A percentile compares a stretch with the other conserved stretches of the same genome.
These are phyloP conservation scores for Acanthisitta chloris DNA, from an alignment of 2,113 vertebrate species.

Conservation along the genomic window DNA sequence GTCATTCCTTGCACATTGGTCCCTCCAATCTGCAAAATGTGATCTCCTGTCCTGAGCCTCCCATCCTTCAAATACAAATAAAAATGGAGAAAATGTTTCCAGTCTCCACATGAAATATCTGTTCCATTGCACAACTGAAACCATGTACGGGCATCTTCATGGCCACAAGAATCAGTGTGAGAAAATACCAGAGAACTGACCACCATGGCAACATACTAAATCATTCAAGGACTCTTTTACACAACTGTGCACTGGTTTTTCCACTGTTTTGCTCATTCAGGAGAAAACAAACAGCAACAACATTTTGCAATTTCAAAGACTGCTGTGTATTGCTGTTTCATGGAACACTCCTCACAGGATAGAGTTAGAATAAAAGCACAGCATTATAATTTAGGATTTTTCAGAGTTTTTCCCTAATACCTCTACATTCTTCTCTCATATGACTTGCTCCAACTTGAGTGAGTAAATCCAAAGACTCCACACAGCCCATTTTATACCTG, in stretches of 20 bases:
- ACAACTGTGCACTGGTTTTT: background rate
- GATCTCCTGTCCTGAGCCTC: slow-evolving; percentile 88
- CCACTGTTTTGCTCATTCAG: background rate
- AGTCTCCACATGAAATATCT: background rate
- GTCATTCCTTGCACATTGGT: slow-evolving; percentile 87
- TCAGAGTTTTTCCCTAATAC: background rate
- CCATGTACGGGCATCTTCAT: background rate
- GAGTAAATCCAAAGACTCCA: background rate
- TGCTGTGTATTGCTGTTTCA: background rate
- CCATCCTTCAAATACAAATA: slow-evolving; percentile 80
- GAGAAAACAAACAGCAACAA: background rate
- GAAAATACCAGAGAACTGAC: background rate
- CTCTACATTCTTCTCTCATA: background rate
- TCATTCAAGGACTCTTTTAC: background rate
- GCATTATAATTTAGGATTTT: background rate
- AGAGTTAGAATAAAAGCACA: background rate
- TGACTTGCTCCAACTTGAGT: background rate
- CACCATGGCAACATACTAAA: background rate
- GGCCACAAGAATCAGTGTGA: background rate
- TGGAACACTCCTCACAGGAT: fast-evolving
- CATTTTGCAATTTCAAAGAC: background rate
- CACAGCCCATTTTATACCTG: background rate
- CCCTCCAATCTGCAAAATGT: slow-evolving; percentile 90
- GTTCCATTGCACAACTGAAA: background rate
- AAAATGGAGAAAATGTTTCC: background rate